These are phyloP conservation scores for Saiga tatarica DNA, from an alignment of 2,113 vertebrate genomes.

Conservation along the genomic window DNA sequence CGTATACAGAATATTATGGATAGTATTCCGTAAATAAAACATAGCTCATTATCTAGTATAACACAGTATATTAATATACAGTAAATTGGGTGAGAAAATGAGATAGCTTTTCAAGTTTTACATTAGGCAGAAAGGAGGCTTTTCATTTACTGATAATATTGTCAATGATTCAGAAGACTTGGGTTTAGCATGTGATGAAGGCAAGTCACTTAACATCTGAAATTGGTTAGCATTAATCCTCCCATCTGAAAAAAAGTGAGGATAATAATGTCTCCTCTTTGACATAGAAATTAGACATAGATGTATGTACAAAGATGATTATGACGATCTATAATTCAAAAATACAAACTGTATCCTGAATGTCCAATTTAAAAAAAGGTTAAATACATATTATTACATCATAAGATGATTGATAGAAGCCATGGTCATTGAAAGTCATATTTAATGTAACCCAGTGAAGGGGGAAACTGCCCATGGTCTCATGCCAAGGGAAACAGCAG, in stretches of 20 bases:
- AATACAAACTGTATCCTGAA: neutral
- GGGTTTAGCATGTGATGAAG: neutral
- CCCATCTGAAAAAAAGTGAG: neutral
- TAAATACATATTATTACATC: neutral
- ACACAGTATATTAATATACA: neutral
- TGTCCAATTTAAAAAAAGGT: neutral
- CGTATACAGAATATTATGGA: neutral
- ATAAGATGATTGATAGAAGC: neutral
- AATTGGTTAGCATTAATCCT: neutral
- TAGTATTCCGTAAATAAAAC: conserved; percentile 1
- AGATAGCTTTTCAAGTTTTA: neutral
- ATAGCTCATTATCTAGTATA: neutral
- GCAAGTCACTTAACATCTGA: neutral
- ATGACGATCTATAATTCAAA: neutral
- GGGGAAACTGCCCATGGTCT: neutral
- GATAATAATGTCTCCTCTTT: neutral
- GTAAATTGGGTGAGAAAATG: neutral
- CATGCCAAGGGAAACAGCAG: neutral
- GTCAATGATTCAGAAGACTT: neutral
- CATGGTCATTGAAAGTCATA: neutral
- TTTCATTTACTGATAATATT: neutral
- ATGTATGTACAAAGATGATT: neutral
- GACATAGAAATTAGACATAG: neutral
- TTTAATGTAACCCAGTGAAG: neutral
- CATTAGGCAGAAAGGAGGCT: neutral